phyloP scores from a whole-genome alignment of 2,797 vertebrate species.

The Chlorospingus flavigularis region DNA sequence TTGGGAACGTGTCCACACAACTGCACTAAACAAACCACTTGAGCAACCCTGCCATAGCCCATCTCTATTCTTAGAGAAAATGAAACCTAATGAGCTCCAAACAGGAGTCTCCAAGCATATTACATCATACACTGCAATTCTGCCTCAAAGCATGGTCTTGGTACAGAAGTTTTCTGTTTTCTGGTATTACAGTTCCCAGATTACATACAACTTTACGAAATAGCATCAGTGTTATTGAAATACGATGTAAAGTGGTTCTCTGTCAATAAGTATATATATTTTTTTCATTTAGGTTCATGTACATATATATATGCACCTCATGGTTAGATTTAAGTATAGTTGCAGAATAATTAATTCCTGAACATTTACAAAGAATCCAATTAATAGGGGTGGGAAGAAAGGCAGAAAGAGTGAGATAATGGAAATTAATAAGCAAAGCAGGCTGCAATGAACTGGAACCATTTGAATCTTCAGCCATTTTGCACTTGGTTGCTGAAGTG shows the following conservation, averaged over 20 bases:
- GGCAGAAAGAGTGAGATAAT: not conserved
- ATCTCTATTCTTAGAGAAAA: not conserved
- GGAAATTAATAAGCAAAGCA: not conserved
- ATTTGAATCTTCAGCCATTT: not conserved
- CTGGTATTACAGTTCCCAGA: conserved; percentile 48
- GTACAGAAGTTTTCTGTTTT: conserved; percentile 54
- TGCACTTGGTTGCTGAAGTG: not conserved
- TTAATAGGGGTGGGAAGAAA: not conserved
- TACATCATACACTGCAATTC: conserved; percentile 32
- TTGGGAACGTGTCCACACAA: not conserved
- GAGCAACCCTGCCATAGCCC: not conserved
- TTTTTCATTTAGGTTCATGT: conserved; percentile 30
- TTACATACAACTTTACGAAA: conserved; percentile 36
- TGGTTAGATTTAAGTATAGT: conserved; percentile 33
- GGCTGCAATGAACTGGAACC: not conserved
- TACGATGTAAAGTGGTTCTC: conserved; percentile 32
- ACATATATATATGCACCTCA: not conserved
- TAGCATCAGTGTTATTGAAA: conserved; percentile 38
- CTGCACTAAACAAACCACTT: not conserved
- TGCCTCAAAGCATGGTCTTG: conserved; percentile 37
- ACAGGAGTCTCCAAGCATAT: conserved; percentile 27
- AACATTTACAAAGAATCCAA: not conserved
- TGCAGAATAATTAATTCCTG: not conserved
- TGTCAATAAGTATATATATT: not conserved
- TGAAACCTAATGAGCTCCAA: conserved; percentile 23